phyloP scores from a whole-genome alignment of 37 sponge, comb jelly and placozoan genomes.

The Chondrosia reniformis region DNA sequence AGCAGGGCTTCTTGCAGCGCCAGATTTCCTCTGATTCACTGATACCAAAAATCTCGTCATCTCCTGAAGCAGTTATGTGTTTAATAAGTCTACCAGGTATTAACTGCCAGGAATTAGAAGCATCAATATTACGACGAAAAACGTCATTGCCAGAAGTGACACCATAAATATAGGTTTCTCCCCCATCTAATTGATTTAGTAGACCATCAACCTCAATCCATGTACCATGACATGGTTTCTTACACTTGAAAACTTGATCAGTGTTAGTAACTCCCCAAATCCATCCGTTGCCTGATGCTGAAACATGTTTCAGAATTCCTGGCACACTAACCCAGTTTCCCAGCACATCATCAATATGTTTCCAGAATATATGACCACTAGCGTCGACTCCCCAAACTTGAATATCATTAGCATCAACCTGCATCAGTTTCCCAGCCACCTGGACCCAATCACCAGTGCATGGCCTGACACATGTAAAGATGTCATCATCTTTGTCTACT shows the following conservation, averaged over 20 bases:
- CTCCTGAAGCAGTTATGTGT: slow-evolving; percentile 50
- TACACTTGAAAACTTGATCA: slow-evolving; percentile 58
- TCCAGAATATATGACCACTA: background rate
- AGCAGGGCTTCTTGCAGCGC: slow-evolving; percentile 66
- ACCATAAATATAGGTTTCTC: slow-evolving; percentile 41
- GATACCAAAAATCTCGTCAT: slow-evolving; percentile 51
- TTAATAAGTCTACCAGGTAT: slow-evolving; percentile 30
- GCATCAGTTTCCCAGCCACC: slow-evolving; percentile 2
- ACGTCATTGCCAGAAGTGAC: slow-evolving; percentile 28
- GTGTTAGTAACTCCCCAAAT: slow-evolving; percentile 52
- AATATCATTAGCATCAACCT: slow-evolving; percentile 18
- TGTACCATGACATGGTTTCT: slow-evolving; percentile 56
- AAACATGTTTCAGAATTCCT: slow-evolving; percentile 40
- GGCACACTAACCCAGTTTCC: background rate
- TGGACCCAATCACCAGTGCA: slow-evolving; percentile 10
- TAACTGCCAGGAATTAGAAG: slow-evolving; percentile 25
- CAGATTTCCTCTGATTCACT: background rate
- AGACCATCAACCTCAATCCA: slow-evolving; percentile 30
- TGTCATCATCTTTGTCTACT: background rate
- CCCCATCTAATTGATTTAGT: slow-evolving; percentile 54
- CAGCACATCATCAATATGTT: background rate
- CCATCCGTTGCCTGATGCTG: slow-evolving; percentile 73
- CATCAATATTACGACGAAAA: slow-evolving; percentile 20
- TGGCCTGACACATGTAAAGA: slow-evolving; percentile 18
- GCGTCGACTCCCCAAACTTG: slow-evolving; percentile 26